Base-by-base conservation (phyloP, 1,140 invertebrate species). In the Zaprionus inermis region DNA sequence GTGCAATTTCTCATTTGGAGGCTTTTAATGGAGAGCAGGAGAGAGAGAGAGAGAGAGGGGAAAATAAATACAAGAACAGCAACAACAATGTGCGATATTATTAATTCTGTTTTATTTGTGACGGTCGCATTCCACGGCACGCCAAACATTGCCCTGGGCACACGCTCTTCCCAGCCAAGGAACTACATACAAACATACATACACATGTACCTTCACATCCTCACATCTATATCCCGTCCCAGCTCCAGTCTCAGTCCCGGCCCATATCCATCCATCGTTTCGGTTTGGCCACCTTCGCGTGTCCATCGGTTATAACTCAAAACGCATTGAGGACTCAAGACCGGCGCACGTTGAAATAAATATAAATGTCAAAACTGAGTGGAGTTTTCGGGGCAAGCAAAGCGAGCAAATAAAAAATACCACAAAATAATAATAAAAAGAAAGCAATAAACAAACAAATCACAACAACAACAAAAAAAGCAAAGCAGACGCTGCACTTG, bases 351-450 rank as follows among this genome's bases (percentile, higher is more conserved):
- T 89, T 89, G 84, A 89, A 89, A 89, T 89, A 89, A 89, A 89
- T 89, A 89, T 89, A 89, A 89, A 89, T 84, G 84, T 89, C 84
- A 89, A 89, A 89, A 89, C 84, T 89, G 84, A 88, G 83, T 72
- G 72, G 76, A 86, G 72, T 81, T 85, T 85, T 86, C 69, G 78
- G 66, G 71, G 72, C 72, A 72, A 75, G 56, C 57, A 22, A 57
- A 32, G 54, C 64, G 81, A 46, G 69, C 30, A 61, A 34, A 28
- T 28, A 41, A 34, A 64, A 58, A 55, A 60, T 44, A 59, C 18
- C 24, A 24, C 24, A 18, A 71, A 52, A 36, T 24, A 58, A 72
- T 32, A 28, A n/a, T 14, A 56, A 51, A 24, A 28, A 61, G 44
- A 49, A 49, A 16, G 10, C 24, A 61, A 59, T 5, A 59, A 38